Evolutionary conservation across 2,797 vertebrate species (phyloP).

Genomic region (Cetoscarus ocellatus): DNA sequence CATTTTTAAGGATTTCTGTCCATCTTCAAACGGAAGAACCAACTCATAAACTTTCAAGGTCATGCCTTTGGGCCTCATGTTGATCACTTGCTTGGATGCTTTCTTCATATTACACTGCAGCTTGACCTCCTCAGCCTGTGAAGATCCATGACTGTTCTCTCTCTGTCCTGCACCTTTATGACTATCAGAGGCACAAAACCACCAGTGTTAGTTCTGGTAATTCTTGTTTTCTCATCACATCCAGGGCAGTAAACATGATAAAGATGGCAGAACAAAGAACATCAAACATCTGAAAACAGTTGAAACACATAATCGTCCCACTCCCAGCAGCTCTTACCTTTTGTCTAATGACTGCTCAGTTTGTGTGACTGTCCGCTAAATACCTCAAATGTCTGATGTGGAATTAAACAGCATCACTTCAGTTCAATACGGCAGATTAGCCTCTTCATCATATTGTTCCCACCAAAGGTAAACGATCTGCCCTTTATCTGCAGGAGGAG

Average conservation of each 20-base stretch:
- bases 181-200: no score
- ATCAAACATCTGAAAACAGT: no score
- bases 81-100: no score
- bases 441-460: constrained; percentile 41
- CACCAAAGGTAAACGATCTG: constrained; percentile 53
- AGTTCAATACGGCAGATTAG: constrained; percentile 46
- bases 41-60: no score
- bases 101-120: background rate
- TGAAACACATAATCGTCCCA: constrained; percentile 26
- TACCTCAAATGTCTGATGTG: constrained; percentile 38
- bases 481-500: constrained; percentile 37
- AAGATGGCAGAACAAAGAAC: constrained; percentile 24
- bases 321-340: constrained; percentile 42
- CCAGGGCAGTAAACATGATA: constrained; percentile 32
- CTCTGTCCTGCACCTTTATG: no score
- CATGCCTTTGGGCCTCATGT: no score
- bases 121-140: background rate
- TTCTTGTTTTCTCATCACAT: background rate
- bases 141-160: no score
- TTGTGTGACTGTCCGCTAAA: constrained; percentile 20
- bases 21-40: no score
- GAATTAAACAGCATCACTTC: constrained; percentile 44
- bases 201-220: no score
- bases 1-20: no score
- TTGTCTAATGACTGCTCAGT: constrained; percentile 53